A percentile compares a stretch with the other conserved stretches of the same genome.
Evolutionary conservation across 2,113 vertebrate genomes (phyloP).

Genomic region (Thunnus maccoyii): DNA sequence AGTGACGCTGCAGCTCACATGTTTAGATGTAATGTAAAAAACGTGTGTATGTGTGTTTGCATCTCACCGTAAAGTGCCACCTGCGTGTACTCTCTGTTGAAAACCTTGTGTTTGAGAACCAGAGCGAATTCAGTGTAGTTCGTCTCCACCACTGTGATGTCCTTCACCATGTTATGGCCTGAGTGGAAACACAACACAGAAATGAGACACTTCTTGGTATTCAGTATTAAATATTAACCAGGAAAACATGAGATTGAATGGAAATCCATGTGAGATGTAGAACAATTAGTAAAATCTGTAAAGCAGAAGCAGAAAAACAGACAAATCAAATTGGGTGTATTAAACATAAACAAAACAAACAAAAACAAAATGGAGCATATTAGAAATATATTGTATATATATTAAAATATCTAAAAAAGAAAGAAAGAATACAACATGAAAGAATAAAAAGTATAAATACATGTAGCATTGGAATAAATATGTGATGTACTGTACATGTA

Average conservation of each 20-base stretch:
- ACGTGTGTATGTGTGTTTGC: neutral
- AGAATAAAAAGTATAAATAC: no score
- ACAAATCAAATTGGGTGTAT: neutral
- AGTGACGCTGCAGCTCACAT: neutral
- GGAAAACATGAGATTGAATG: neutral
- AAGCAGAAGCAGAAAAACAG: neutral
- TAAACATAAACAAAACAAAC: no score
- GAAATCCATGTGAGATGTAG: neutral
- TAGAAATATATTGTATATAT: neutral
- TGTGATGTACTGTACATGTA: no score
- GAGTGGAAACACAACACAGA: neutral
- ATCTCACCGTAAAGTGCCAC: conserved; percentile 84
- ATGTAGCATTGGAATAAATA: no score
- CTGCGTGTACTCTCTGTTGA: conserved; percentile 83
- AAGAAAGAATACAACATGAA: no score
- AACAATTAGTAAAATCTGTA: neutral
- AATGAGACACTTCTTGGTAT: neutral
- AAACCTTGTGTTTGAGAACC: conserved; percentile 84
- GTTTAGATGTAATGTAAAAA: neutral
- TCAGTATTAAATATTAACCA: neutral
- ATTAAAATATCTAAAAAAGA: neutral
- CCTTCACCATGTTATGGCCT: conserved; percentile 84
- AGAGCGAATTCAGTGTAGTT: conserved; percentile 85
- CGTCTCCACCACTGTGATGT: conserved; percentile 85
- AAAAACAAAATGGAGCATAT: no score